Conservation (phyloP, 2,888 invertebrate genomes). For the Cantharis rufa region DNA sequence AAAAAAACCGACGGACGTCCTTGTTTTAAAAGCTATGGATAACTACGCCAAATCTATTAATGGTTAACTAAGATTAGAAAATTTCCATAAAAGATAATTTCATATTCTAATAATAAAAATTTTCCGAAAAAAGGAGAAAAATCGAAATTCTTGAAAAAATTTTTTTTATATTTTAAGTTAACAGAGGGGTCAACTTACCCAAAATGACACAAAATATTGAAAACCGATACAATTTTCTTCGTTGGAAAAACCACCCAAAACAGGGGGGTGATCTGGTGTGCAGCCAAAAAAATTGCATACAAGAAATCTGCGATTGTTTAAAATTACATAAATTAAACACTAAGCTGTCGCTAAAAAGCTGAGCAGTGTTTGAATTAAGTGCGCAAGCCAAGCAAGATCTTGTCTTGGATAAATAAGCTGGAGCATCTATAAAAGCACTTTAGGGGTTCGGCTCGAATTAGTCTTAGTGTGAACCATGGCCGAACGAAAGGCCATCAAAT, state of each 20-base stretch:
- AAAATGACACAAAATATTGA: background rate
- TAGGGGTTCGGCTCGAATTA: slow-evolving; percentile 35
- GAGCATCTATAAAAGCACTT: slow-evolving; percentile 42
- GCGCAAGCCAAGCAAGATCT: slow-evolving; percentile 14
- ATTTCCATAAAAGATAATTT: too few relatives aligned
- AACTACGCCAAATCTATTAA: too few relatives aligned
- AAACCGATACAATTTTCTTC: background rate
- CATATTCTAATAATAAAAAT: too few relatives aligned
- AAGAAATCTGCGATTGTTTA: background rate
- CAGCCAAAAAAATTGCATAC: background rate
- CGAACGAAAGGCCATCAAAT: slow-evolving; percentile 41
- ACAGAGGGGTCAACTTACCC: background rate
- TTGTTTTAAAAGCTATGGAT: too few relatives aligned
- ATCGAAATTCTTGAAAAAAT: too few relatives aligned
- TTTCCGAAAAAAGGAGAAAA: too few relatives aligned
- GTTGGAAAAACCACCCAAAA: background rate
- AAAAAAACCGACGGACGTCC: too few relatives aligned
- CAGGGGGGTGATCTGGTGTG: too few relatives aligned
- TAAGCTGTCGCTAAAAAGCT: background rate
- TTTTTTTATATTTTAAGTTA: background rate
- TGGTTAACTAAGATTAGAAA: too few relatives aligned
- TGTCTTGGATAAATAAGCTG: slow-evolving; percentile 12
- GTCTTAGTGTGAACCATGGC: slow-evolving; percentile 45
- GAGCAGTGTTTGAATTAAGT: background rate
- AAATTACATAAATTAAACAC: background rate